Conservation (phyloP, 23 tunicate species). For the Phallusia fumigata region DNA sequence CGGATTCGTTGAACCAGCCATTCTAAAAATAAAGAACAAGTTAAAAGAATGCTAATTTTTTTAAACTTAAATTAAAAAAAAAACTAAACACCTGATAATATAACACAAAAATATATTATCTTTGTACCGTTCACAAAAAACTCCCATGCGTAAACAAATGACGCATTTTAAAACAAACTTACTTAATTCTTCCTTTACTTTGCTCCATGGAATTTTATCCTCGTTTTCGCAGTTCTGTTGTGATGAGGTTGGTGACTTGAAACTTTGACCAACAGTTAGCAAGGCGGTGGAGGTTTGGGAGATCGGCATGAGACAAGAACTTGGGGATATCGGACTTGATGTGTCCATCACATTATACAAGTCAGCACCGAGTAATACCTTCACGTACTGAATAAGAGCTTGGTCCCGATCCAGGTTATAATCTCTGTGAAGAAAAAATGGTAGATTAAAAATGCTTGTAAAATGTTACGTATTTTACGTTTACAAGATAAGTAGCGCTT, state of each 20-base stretch:
- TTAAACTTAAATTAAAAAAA: too few species aligned
- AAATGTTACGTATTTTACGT: neutral
- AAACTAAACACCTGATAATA: too few species aligned
- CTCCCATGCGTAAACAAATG: too few species aligned
- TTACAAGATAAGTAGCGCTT: too few species aligned
- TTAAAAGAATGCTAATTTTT: too few species aligned
- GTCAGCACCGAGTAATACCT: conserved; percentile 25
- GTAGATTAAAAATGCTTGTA: neutral
- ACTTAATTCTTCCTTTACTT: conserved; percentile 41
- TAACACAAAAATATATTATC: too few species aligned
- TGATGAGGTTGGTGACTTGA: neutral
- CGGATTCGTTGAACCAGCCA: conserved; percentile 20
- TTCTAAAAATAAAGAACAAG: conserved; percentile 10
- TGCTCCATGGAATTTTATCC: conserved; percentile 15
- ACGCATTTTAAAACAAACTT: neutral
- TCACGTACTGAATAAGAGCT: conserved; percentile 32
- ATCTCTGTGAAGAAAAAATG: conserved; percentile 11
- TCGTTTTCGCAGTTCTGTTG: neutral
- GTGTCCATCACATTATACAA: neutral
- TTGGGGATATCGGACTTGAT: neutral
- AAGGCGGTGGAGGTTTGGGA: conserved; percentile 8
- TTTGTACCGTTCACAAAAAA: too few species aligned
- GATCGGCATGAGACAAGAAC: neutral
- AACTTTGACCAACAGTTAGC: neutral
- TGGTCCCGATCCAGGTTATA: conserved; percentile 35